Conservation (phyloP, 2,797 vertebrate genomes). For the Sandelia bainsii region DNA sequence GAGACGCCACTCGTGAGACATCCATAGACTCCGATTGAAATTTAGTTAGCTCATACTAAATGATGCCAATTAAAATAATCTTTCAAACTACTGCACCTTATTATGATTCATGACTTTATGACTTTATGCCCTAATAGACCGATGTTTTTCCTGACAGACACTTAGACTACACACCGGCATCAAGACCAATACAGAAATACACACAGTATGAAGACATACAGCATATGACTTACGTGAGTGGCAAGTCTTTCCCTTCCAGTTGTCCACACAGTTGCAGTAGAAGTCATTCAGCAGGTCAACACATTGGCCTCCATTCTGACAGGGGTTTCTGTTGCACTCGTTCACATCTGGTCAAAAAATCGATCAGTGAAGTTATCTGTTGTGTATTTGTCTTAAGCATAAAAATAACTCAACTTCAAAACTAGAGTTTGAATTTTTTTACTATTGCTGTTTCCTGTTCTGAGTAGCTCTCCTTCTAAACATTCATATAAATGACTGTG, state of each 20-base stretch:
- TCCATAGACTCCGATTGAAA: neutral
- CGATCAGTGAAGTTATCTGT: neutral
- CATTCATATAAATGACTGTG: neutral
- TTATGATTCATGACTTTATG: neutral
- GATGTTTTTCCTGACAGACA: no score
- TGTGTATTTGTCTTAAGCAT: no score
- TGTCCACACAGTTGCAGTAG: constrained; percentile 91
- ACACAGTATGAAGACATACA: neutral
- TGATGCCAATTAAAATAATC: neutral
- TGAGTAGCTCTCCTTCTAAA: neutral
- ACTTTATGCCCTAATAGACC: no score
- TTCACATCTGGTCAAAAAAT: constrained; percentile 87
- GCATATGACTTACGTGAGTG: constrained; percentile 87
- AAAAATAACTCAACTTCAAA: neutral
- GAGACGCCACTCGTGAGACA: neutral
- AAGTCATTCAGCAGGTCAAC: constrained; percentile 93
- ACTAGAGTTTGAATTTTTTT: no score
- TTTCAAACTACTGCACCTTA: neutral
- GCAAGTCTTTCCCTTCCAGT: constrained; percentile 98
- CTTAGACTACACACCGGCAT: no score
- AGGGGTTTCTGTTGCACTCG: constrained; percentile 91
- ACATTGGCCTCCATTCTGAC: constrained; percentile 91
- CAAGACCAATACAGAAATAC: no score
- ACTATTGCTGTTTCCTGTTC: no score
- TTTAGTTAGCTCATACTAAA: neutral